Percentiles rank a stretch among this genome's conserved stretches.
phyloP scores from a whole-genome alignment of 2,888 invertebrate genomes.

The Aspidiotus destructor region DNA sequence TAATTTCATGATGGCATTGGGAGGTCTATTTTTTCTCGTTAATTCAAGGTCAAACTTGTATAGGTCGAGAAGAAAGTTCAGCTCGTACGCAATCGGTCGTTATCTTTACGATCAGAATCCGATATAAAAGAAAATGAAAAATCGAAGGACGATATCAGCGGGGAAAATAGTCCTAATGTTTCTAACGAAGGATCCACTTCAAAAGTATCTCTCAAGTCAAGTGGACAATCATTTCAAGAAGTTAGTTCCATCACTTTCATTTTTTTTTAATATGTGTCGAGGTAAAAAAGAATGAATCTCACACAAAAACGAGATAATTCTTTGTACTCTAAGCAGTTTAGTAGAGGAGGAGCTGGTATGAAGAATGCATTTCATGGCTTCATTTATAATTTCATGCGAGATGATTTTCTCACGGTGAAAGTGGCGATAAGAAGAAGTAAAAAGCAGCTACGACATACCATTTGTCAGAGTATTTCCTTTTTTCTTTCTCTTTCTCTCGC shows the following conservation, averaged over 20 bases:
- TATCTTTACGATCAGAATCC: slow-evolving; percentile 31
- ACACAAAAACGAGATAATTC: too few relatives aligned
- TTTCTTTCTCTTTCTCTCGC: too few relatives aligned
- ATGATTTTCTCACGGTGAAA: too few relatives aligned
- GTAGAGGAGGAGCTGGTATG: too few relatives aligned
- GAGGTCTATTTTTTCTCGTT: not conserved
- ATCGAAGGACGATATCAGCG: slow-evolving; percentile 39
- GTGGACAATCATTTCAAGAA: slow-evolving; percentile 23
- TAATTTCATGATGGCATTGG: not conserved
- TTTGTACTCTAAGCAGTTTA: too few relatives aligned
- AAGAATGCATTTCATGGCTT: too few relatives aligned
- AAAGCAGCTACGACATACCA: too few relatives aligned
- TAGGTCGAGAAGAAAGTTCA: slow-evolving; percentile 25
- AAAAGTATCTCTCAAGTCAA: slow-evolving; percentile 29
- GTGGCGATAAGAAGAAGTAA: too few relatives aligned
- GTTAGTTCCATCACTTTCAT: not conserved
- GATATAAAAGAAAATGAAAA: slow-evolving; percentile 35
- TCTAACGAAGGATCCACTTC: slow-evolving; percentile 13
- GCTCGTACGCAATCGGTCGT: slow-evolving; percentile 22
- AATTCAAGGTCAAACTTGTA: not conserved
- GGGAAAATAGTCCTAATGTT: slow-evolving; percentile 5
- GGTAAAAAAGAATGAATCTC: too few relatives aligned
- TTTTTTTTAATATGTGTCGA: too few relatives aligned
- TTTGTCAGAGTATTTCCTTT: too few relatives aligned
- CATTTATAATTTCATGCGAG: too few relatives aligned